These are phyloP conservation scores for Phlogophora meticulosa DNA, from an alignment of 2,888 invertebrate genomes.

Conservation along the genomic window DNA sequence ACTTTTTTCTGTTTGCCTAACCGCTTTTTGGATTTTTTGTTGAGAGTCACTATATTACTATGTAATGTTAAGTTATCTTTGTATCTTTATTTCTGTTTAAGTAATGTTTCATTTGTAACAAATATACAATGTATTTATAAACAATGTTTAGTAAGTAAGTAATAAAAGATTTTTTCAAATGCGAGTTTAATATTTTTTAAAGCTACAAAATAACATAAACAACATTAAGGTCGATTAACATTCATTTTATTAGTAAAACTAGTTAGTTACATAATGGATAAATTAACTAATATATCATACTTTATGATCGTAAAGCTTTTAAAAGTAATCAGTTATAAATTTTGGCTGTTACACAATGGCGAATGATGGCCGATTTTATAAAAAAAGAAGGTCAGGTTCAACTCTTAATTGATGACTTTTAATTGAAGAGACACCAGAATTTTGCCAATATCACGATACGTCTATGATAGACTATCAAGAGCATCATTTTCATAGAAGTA, in stretches of 20 bases:
- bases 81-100: not conserved
- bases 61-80: not conserved
- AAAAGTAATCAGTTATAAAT: slow-evolving; percentile 18
- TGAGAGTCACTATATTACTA: not conserved
- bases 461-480: not conserved
- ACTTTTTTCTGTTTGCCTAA: not conserved
- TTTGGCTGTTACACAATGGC: slow-evolving; percentile 14
- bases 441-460: too few species aligned
- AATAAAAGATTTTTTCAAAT: slow-evolving; percentile 20
- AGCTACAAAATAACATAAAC: not conserved
- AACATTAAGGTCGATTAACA: not conserved
- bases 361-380: not conserved
- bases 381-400: too few species aligned
- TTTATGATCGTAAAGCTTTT: slow-evolving; percentile 25
- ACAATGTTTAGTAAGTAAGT: slow-evolving; percentile 13
- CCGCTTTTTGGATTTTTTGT: not conserved
- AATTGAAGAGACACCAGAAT: too few species aligned
- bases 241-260: slow-evolving; percentile 43
- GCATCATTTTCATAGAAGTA: not conserved
- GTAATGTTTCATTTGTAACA: not conserved
- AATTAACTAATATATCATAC: slow-evolving; percentile 26
- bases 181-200: too few species aligned
- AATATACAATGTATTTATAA: slow-evolving; percentile 14
- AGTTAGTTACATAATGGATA: slow-evolving; percentile 36
- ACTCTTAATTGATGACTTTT: too few species aligned